These are phyloP conservation scores for Tanypteryx hageni DNA, from an alignment of 2,888 invertebrate species.

Conservation along the genomic window DNA sequence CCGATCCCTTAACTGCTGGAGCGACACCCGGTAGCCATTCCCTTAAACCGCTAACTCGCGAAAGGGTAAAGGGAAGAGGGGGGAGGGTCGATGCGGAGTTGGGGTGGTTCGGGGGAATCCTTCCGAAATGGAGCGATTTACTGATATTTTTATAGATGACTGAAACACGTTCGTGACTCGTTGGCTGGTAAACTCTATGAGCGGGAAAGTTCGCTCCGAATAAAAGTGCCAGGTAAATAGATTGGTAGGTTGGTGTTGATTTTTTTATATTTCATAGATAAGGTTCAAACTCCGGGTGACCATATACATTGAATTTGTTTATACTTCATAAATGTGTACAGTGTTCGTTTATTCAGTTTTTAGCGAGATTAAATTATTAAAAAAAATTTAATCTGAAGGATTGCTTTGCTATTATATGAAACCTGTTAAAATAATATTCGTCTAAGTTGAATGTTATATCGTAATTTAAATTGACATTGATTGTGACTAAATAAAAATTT, in stretches of 20 bases:
- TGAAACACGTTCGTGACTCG: conserved; percentile 23
- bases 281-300: too few species aligned
- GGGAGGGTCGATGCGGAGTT: not conserved
- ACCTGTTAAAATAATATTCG: too few species aligned
- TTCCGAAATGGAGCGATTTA: conserved; percentile 31
- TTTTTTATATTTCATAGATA: not conserved
- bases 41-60: conserved; percentile 5
- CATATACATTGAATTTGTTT: not conserved
- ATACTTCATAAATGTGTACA: not conserved
- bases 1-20: conserved; percentile 9
- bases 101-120: not conserved
- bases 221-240: not conserved
- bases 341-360: not conserved
- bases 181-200: not conserved
- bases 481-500: too few species aligned
- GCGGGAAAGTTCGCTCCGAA: not conserved
- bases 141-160: conserved; percentile 24
- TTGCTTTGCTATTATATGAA: too few species aligned
- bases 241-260: not conserved
- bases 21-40: conserved; percentile 18
- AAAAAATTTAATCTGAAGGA: too few species aligned
- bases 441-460: too few species aligned
- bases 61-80: not conserved
- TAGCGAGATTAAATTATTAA: not conserved
- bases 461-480: too few species aligned